Conservation (phyloP, 2,797 vertebrate species). For the Balearica regulorum region DNA sequence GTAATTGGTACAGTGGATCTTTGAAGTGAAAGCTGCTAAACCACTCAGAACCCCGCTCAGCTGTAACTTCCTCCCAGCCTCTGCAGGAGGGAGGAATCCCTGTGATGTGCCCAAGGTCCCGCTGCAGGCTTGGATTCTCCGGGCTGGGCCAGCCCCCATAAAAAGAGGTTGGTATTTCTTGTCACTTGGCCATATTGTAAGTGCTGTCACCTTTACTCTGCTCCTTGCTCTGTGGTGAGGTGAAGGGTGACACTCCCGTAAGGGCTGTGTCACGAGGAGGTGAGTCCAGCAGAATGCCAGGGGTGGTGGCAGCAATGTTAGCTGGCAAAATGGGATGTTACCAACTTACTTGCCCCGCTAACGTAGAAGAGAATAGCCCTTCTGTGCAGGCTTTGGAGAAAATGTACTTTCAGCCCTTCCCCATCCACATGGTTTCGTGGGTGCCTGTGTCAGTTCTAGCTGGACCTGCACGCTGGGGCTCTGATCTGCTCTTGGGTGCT, state of each 20-base stretch:
- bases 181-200: background rate
- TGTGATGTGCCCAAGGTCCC: background rate
- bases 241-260: background rate
- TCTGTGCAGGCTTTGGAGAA: too few species aligned
- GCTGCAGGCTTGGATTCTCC: background rate
- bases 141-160: accelerated
- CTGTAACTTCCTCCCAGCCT: background rate
- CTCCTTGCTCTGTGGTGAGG: background rate
- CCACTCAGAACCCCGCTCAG: background rate
- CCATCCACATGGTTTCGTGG: accelerated
- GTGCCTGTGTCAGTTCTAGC: background rate
- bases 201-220: too few species aligned
- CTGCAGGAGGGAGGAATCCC: accelerated
- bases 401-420: background rate
- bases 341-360: background rate
- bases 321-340: background rate
- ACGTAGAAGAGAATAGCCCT: background rate
- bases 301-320: background rate
- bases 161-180: background rate
- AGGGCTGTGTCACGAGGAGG: background rate
- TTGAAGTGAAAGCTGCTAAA: background rate
- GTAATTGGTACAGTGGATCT: accelerated
- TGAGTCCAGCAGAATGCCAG: background rate
- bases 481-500: background rate
- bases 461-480: background rate